Evolutionary conservation across 2,888 invertebrate genomes (phyloP), one percentile per base, ranked within the genome.

Genomic region (Phymatocera aterrima): DNA sequence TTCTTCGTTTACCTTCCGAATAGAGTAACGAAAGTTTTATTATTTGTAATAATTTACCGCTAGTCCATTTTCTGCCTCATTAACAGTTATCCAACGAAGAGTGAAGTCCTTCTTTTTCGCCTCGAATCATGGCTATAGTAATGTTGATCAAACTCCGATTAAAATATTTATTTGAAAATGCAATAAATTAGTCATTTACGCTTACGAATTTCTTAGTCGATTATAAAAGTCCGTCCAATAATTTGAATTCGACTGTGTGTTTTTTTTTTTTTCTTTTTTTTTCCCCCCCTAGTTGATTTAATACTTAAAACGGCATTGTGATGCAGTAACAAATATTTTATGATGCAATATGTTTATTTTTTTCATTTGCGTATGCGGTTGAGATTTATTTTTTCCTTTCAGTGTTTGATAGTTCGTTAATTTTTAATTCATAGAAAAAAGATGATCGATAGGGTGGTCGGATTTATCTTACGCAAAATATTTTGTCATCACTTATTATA

Each of bases 181-280:
- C n/a, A 37, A 37, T 37, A 37, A 8, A 46, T 28, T 21, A 68
- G 1, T 54, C 40, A 40, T 37, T 68, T 46, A 46, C 15, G 43
- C 43, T 68, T 64, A 37, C 24, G 43, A 40, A 24, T 28, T 51
- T 28, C 21, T 68, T 68, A 46, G 43, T 68, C 46, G 28, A 46
- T n/a, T n/a, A n/a, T 3, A 34, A 72, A 72, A 48, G 31, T 51
- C 48, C 72, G 72, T 72, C 72, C 72, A 51, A 51, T 12, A 12
- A 72, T 37, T 31, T 43, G 2, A 64, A n/a, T n/a, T n/a, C n/a
- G n/a, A n/a, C n/a, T n/a, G n/a, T n/a, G n/a, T n/a, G n/a, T n/a
- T n/a, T n/a, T n/a, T 37, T 37, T 34, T 2, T 34, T n/a, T 60
- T 8, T 12, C 51, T 31, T 51, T 3, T 51, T 0, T 21, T 72